Evolutionary conservation across 2,888 invertebrate genomes (phyloP).

Genomic region (Pammene fasciana): DNA sequence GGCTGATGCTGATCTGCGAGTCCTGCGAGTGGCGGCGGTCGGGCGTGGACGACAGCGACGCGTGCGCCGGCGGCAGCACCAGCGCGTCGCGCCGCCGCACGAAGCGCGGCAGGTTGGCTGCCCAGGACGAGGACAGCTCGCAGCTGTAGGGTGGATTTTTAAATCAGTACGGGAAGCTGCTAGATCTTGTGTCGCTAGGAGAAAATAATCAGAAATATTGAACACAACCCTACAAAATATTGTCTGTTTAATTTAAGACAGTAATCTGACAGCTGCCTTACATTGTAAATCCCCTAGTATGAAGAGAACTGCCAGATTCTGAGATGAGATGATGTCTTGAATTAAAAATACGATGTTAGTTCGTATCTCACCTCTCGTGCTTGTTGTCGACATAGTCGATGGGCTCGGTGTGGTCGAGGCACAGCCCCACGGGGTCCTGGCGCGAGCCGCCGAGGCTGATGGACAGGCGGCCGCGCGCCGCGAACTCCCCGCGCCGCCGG

Average conservation of each 20-base stretch:
- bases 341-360: too few relatives aligned
- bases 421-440: constrained; percentile 94
- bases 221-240: too few relatives aligned
- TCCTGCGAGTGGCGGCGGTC: constrained; percentile 86
- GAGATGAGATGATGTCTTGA: too few relatives aligned
- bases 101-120: constrained; percentile 93
- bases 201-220: too few relatives aligned
- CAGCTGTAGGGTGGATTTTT: constrained; percentile 80
- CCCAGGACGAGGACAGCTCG: constrained; percentile 96
- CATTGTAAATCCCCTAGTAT: too few relatives aligned
- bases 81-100: constrained; percentile 93
- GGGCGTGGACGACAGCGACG: constrained; percentile 81
- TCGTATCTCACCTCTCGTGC: constrained; percentile 66
- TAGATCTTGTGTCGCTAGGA: too few relatives aligned
- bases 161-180: too few relatives aligned
- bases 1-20: constrained; percentile 89
- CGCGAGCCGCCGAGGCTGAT: constrained; percentile 93
- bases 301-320: too few relatives aligned
- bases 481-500: constrained; percentile 92
- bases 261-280: too few relatives aligned
- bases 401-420: constrained; percentile 72
- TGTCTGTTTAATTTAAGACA: too few relatives aligned
- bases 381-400: constrained; percentile 72
- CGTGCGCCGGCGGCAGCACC: constrained; percentile 80
- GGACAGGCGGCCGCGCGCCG: constrained; percentile 92